Percentiles rank a stretch among this genome's conserved stretches.
Conservation (phyloP, 2,888 invertebrate species). For the Gymnocheta viridis region DNA sequence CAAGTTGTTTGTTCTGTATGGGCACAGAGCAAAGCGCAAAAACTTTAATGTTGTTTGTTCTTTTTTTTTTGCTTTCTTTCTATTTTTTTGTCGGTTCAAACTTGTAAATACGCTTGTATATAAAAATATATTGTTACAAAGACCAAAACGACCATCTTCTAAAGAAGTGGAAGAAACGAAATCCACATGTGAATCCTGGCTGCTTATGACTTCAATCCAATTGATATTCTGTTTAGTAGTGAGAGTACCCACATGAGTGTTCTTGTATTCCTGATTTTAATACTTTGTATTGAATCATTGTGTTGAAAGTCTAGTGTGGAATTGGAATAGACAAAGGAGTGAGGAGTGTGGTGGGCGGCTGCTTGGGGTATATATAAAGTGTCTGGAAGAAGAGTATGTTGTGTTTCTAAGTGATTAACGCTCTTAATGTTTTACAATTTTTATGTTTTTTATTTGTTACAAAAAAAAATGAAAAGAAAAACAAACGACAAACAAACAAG, state of each 20-base stretch:
- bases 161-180: conserved; percentile 14
- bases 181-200: conserved; percentile 51
- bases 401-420: conserved; percentile 63
- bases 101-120: background rate
- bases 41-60: conserved; percentile 63
- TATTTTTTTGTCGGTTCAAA: background rate
- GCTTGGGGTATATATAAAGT: background rate
- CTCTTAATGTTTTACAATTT: conserved; percentile 62
- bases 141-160: conserved; percentile 32
- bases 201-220: conserved; percentile 33
- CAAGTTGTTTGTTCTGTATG: conserved; percentile 61
- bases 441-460: conserved; percentile 45
- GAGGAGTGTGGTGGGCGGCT: background rate
- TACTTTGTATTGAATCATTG: conserved; percentile 39
- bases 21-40: conserved; percentile 63
- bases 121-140: conserved; percentile 22
- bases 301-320: conserved; percentile 32
- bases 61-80: background rate
- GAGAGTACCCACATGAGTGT: conserved; percentile 23
- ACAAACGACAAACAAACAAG: conserved; percentile 26
- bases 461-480: no score
- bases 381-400: conserved; percentile 8
- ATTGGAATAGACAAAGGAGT: background rate
- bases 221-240: conserved; percentile 4
- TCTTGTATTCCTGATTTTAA: conserved; percentile 27